phyloP scores from a whole-genome alignment of 1,140 invertebrate species.

The Notospermus geniculatus region DNA sequence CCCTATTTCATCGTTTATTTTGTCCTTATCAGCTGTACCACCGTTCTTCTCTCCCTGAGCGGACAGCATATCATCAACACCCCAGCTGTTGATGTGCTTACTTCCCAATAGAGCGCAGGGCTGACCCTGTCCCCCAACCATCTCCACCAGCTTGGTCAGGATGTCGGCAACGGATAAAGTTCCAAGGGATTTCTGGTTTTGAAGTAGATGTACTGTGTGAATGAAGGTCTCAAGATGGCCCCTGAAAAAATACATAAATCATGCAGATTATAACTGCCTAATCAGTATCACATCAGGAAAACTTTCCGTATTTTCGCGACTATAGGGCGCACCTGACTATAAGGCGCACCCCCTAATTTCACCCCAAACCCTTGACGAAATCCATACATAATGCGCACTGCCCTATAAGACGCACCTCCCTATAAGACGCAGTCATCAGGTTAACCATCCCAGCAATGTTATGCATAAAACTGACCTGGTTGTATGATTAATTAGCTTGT shows the following conservation, averaged over 20 bases:
- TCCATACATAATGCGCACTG: no score
- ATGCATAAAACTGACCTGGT: no score
- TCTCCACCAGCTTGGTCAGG: constrained; percentile 40
- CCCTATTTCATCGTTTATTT: constrained; percentile 43
- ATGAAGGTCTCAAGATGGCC: constrained; percentile 52
- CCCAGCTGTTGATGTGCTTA: constrained; percentile 52
- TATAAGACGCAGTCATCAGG: no score
- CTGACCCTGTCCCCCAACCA: constrained; percentile 45
- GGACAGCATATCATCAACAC: constrained; percentile 48
- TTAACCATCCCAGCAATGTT: no score
- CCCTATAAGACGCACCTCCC: no score
- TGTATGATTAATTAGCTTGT: no score
- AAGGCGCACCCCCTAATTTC: no score
- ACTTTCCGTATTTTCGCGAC: no score
- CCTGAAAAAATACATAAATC: constrained; percentile 31
- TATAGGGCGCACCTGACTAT: no score
- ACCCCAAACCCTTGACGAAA: no score
- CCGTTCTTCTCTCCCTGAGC: constrained; percentile 27
- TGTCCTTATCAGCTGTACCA: constrained; percentile 40
- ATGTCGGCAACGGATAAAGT: constrained; percentile 42
- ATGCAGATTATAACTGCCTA: no score
- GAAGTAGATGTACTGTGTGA: constrained; percentile 50
- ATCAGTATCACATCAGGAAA: no score
- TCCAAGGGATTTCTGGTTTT: constrained; percentile 38
- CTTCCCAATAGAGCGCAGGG: constrained; percentile 37